Evolutionary conservation across 2,888 invertebrate species (phyloP).

Genomic region (Carcina quercana): DNA sequence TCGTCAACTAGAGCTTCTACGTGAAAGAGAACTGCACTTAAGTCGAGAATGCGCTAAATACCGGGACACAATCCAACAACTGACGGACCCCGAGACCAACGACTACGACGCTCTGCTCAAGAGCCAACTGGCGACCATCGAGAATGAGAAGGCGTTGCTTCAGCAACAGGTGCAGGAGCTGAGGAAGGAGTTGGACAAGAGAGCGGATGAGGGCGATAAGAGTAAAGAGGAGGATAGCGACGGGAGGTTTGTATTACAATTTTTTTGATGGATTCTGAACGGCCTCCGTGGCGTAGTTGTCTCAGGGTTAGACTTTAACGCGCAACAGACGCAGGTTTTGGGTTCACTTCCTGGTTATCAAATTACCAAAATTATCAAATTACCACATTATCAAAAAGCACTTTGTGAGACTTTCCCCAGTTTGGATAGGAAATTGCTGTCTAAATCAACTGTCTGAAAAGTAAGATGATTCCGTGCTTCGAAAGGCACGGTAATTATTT

Average conservation of each 20-base stretch:
- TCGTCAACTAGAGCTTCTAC: constrained; percentile 77
- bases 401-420: no score
- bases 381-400: no score
- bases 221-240: constrained; percentile 57
- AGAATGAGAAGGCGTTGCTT: constrained; percentile 52
- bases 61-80: constrained; percentile 78
- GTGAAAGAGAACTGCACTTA: constrained; percentile 76
- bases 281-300: no score
- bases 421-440: no score
- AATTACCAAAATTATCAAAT: no score
- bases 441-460: no score
- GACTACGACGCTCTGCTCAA: constrained; percentile 62
- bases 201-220: constrained; percentile 49
- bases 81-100: constrained; percentile 78
- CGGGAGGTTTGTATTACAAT: constrained; percentile 35
- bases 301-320: no score
- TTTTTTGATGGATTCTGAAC: neutral
- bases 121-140: constrained; percentile 53
- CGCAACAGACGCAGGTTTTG: no score
- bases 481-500: no score
- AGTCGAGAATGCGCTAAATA: constrained; percentile 78
- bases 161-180: constrained; percentile 53
- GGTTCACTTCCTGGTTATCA: no score
- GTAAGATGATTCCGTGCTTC: no score
- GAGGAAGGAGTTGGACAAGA: constrained; percentile 59